Percentiles rank a stretch among this genome's conserved stretches.
These are phyloP conservation scores for Paralvinella palmiformis DNA, from an alignment of 1,140 invertebrate genomes.

Conservation along the genomic window DNA sequence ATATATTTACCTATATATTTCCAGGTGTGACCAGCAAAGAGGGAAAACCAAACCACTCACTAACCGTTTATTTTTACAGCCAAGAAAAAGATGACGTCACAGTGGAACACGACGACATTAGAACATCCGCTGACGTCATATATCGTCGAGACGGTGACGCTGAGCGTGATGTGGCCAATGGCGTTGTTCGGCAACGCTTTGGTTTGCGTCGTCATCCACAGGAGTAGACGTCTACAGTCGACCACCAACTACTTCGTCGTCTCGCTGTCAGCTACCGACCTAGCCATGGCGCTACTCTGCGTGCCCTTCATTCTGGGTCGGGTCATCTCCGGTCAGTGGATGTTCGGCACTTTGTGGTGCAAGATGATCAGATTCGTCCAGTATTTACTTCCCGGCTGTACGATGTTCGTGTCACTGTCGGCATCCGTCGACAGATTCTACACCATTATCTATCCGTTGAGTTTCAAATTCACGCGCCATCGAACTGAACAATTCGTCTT, in stretches of 20 bases:
- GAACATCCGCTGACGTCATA: background rate
- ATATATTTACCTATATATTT: too few relatives aligned
- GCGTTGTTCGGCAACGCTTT: slow-evolving; percentile 32
- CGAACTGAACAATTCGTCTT: slow-evolving; percentile 35
- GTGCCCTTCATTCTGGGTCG: slow-evolving; percentile 28
- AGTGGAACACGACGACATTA: too few relatives aligned
- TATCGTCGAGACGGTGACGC: slow-evolving; percentile 23
- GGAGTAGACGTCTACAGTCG: slow-evolving; percentile 37
- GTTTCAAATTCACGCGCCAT: slow-evolving; percentile 37
- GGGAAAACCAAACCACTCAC: too few relatives aligned
- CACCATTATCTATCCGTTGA: slow-evolving; percentile 40
- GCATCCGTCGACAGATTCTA: slow-evolving; percentile 38
- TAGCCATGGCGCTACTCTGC: slow-evolving; percentile 20
- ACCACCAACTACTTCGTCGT: slow-evolving; percentile 44
- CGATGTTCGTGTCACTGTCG: slow-evolving; percentile 28
- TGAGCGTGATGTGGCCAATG: slow-evolving; percentile 26
- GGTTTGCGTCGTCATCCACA: slow-evolving; percentile 36
- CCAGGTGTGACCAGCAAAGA: too few relatives aligned
- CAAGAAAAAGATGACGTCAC: too few relatives aligned
- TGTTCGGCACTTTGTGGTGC: slow-evolving; percentile 30
- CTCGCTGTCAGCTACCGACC: slow-evolving; percentile 28
- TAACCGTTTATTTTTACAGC: too few relatives aligned
- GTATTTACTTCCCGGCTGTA: slow-evolving; percentile 20
- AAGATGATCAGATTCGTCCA: slow-evolving; percentile 32
- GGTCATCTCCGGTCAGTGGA: slow-evolving; percentile 26